A percentile compares a stretch with the other conserved stretches of the same genome.
Evolutionary conservation across 1,140 invertebrate species (phyloP).

Genomic region (Scaptomyza pallida): DNA sequence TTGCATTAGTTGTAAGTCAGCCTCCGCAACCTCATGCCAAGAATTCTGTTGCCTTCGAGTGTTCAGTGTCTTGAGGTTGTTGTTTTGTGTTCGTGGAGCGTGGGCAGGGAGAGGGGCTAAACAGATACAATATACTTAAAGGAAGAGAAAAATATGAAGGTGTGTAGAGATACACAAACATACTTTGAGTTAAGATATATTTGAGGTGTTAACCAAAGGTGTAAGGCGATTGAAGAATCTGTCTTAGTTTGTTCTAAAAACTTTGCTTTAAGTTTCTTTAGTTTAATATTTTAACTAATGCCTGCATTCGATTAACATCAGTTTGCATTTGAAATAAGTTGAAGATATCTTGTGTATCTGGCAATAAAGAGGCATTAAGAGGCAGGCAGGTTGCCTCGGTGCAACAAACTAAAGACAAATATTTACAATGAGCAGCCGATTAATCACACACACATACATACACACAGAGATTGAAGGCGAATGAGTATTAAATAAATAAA

Average conservation of each 20-base stretch:
- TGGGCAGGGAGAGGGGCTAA: conserved; percentile 50
- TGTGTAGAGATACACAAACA: conserved; percentile 65
- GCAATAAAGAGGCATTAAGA: background rate
- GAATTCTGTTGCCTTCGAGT: conserved; percentile 24
- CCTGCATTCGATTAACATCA: background rate
- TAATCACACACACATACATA: conserved; percentile 65
- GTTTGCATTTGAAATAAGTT: background rate
- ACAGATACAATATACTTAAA: background rate
- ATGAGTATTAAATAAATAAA: conserved; percentile 80
- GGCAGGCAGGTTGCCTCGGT: conserved; percentile 32
- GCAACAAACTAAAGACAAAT: conserved; percentile 82
- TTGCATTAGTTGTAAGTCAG: conserved; percentile 81
- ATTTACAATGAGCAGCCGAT: conserved; percentile 78
- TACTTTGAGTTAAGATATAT: too few species aligned
- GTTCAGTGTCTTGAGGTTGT: conserved; percentile 18
- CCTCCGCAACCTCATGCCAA: conserved; percentile 32
- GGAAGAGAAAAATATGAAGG: conserved; percentile 43
- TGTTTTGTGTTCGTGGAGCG: conserved; percentile 37
- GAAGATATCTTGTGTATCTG: background rate
- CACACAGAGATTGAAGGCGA: background rate
- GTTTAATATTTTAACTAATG: background rate
- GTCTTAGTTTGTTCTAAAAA: too few species aligned
- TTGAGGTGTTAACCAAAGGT: too few species aligned
- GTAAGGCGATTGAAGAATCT: too few species aligned
- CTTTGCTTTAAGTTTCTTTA: too few species aligned